Evolutionary conservation across 2,797 vertebrate species (phyloP).

Genomic region (Acrossocheilus wenchowensis): DNA sequence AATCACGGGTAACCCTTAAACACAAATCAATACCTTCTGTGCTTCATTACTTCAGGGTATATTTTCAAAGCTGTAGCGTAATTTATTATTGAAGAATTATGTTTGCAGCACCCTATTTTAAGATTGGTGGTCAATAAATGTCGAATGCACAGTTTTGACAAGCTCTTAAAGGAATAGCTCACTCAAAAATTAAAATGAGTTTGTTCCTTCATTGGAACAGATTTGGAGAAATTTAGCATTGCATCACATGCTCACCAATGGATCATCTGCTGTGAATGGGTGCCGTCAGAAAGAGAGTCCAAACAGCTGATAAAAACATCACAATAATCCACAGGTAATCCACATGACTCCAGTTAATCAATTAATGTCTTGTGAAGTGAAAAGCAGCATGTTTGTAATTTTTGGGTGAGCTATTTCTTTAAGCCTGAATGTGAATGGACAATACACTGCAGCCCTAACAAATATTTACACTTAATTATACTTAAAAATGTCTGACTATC

Average conservation of each 20-base stretch:
- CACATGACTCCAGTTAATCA: not conserved
- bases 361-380: too few species aligned
- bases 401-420: too few species aligned
- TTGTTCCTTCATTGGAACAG: not conserved
- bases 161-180: not conserved
- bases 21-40: not conserved
- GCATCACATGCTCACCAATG: not conserved
- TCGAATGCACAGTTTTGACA: not conserved
- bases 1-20: constrained; percentile 13
- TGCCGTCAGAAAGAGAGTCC: too few species aligned
- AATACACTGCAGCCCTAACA: not conserved
- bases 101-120: not conserved
- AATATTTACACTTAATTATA: not conserved
- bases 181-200: not conserved
- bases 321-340: not conserved
- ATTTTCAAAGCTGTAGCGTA: not conserved
- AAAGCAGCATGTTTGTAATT: not conserved
- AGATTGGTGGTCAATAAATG: not conserved
- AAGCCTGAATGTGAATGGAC: not conserved
- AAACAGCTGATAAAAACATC: not conserved
- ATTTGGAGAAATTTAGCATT: not conserved
- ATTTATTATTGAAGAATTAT: not conserved
- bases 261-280: not conserved
- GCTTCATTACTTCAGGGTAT: constrained; percentile 2
- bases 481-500: not conserved